Evolutionary conservation across 2,888 invertebrate genomes (phyloP).

Genomic region (Lepidochrysops patricia): DNA sequence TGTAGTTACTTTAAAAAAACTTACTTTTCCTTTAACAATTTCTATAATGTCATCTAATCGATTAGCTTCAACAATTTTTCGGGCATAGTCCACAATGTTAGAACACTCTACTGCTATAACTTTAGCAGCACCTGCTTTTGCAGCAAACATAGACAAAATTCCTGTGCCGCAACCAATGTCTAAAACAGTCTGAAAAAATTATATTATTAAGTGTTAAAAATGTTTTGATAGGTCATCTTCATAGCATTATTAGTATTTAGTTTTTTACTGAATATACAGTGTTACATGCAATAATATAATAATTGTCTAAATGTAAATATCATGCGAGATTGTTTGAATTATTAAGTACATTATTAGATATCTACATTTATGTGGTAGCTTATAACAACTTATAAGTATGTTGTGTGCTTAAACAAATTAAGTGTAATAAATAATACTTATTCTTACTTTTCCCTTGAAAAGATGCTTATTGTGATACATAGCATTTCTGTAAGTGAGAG

Average conservation of each 20-base stretch:
- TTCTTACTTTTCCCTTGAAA: slow-evolving; percentile 86
- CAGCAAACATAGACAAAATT: slow-evolving; percentile 99
- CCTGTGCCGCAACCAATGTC: slow-evolving; percentile 99
- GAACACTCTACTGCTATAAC: slow-evolving; percentile 99
- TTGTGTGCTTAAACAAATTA: too few relatives aligned
- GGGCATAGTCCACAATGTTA: slow-evolving; percentile 97
- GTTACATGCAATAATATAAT: too few relatives aligned
- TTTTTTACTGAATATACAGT: not conserved
- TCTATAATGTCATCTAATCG: slow-evolving; percentile 85
- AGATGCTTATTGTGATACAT: slow-evolving; percentile 99
- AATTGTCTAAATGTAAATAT: too few relatives aligned
- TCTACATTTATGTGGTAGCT: too few relatives aligned
- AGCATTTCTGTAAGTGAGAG: slow-evolving; percentile 97
- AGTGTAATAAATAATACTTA: not conserved
- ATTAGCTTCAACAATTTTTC: slow-evolving; percentile 93
- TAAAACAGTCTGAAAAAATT: slow-evolving; percentile 78
- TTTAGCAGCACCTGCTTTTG: slow-evolving; percentile 95
- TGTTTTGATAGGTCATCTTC: not conserved
- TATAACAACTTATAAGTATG: too few relatives aligned
- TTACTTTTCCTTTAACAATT: slow-evolving; percentile 87
- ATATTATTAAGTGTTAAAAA: not conserved
- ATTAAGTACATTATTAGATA: too few relatives aligned
- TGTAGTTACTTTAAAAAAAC: too few relatives aligned
- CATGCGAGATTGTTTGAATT: too few relatives aligned
- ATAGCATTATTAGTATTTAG: not conserved